phyloP scores from a whole-genome alignment of 1,140 invertebrate genomes.

The Polypedilum vanderplanki region DNA sequence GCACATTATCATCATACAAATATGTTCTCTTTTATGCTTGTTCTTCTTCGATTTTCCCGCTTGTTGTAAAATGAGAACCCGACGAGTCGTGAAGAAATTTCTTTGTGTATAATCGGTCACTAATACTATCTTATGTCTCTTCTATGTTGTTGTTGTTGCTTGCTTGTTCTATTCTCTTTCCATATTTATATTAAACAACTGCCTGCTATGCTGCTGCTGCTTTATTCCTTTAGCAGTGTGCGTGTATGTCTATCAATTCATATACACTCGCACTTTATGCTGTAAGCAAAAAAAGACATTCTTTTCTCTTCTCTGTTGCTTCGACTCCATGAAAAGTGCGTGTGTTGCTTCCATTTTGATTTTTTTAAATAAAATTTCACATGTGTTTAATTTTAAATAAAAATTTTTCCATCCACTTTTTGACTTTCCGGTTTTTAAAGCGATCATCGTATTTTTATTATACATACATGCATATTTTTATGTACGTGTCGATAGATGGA shows the following conservation, averaged over 20 bases:
- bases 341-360: slow-evolving; percentile 16
- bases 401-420: background rate
- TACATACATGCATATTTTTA: background rate
- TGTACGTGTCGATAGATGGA: slow-evolving; percentile 1
- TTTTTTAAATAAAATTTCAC: background rate
- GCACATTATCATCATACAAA: background rate
- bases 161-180: background rate
- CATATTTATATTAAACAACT: background rate
- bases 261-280: background rate
- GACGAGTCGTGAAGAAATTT: background rate
- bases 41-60: slow-evolving; percentile 11
- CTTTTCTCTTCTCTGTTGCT: background rate
- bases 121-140: background rate
- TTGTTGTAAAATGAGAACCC: slow-evolving; percentile 5
- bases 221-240: background rate
- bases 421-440: background rate
- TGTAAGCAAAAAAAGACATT: background rate
- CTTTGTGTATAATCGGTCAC: background rate
- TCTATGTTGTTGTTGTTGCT: background rate
- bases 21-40: background rate
- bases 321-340: slow-evolving; percentile 10
- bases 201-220: background rate
- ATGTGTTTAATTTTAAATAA: background rate
- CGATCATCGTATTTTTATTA: background rate
- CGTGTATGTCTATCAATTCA: background rate